Evolutionary conservation across 2,113 vertebrate species (phyloP).

Genomic region (Calonectris borealis): DNA sequence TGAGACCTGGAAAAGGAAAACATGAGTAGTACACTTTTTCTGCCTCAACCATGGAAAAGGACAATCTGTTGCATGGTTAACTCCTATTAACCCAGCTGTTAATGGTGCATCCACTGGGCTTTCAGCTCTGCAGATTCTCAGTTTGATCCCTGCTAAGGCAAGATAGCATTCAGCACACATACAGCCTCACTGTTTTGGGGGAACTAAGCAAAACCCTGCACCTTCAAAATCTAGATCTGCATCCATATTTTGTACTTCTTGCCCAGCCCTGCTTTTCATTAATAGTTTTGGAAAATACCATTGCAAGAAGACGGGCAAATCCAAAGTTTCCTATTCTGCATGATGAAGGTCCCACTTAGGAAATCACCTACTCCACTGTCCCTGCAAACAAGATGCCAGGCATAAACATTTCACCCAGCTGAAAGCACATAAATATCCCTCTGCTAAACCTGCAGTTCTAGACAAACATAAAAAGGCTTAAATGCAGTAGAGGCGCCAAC

Average conservation of each 20-base stretch:
- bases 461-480: neutral
- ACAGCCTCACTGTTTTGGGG: neutral
- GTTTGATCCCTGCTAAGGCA: neutral
- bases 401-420: neutral
- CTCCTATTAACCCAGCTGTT: neutral
- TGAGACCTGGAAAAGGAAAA: neutral
- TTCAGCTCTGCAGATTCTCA: neutral
- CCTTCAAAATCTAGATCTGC: neutral
- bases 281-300: neutral
- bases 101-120: neutral
- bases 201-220: neutral
- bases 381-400: neutral
- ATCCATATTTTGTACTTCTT: neutral
- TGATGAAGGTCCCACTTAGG: neutral
- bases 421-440: neutral
- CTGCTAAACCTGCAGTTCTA: neutral
- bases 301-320: neutral
- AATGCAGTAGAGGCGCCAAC: neutral
- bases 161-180: neutral
- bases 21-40: neutral
- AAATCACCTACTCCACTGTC: neutral
- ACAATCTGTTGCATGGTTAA: neutral
- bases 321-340: neutral
- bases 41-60: neutral
- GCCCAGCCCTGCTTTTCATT: neutral